A percentile compares a stretch with the other conserved stretches of the same genome.
phyloP scores from a whole-genome alignment of 2,888 invertebrate species.

The Erebia ligea region DNA sequence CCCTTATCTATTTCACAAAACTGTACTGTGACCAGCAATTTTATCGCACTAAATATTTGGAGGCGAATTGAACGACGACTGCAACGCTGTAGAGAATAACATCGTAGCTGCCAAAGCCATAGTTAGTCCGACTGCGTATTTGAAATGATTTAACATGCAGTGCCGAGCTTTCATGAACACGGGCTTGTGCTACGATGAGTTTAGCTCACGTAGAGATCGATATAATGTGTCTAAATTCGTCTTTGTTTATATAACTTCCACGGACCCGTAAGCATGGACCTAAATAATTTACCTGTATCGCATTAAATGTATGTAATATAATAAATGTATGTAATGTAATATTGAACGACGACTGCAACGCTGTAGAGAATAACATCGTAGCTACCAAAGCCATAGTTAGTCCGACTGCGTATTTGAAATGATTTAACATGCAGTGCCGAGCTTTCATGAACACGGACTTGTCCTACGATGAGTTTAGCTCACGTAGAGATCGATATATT shows the following conservation, averaged over 20 bases:
- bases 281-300: no score
- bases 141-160: conserved; percentile 13
- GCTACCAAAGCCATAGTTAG: conserved; percentile 9
- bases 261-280: no score
- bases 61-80: background rate
- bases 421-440: conserved; percentile 6
- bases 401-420: conserved; percentile 13
- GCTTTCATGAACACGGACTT: conserved; percentile 13
- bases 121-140: background rate
- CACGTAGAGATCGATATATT: background rate
- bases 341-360: background rate
- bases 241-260: background rate
- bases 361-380: background rate
- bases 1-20: no score
- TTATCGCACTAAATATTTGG: no score
- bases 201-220: background rate
- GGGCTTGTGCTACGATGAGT: background rate
- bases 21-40: no score
- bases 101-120: conserved; percentile 9
- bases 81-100: background rate
- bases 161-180: conserved; percentile 14
- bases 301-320: no score
- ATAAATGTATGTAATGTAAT: no score
- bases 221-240: background rate
- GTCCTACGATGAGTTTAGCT: background rate